phyloP scores from a whole-genome alignment of 2,113 vertebrate genomes.

The Notarius lentiginosus region DNA sequence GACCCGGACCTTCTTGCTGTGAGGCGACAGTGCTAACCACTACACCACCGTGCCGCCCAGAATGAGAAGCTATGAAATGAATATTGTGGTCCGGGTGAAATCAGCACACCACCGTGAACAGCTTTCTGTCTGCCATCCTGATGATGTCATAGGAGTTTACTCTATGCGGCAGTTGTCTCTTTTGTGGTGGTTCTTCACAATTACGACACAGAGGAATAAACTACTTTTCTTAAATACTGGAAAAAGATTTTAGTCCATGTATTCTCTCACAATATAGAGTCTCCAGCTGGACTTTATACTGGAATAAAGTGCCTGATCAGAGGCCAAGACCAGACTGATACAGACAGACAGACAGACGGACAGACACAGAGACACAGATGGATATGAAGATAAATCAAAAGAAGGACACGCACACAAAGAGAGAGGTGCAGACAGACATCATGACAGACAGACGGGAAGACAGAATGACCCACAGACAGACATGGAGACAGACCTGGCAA shows the following conservation, averaged over 20 bases:
- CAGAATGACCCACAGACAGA: background rate
- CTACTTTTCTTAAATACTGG: background rate
- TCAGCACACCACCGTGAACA: slow-evolving; percentile 27
- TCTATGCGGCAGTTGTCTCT: background rate
- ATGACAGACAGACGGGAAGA: background rate
- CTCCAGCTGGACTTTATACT: slow-evolving; percentile 26
- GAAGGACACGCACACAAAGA: background rate
- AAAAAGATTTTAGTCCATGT: slow-evolving; percentile 7
- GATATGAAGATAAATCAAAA: background rate
- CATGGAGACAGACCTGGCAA: background rate
- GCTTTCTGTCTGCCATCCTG: slow-evolving; percentile 37
- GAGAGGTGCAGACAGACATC: background rate
- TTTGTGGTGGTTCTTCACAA: background rate
- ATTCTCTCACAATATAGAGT: background rate
- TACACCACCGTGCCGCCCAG: too few relatives aligned
- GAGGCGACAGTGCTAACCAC: too few relatives aligned
- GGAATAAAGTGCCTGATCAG: background rate
- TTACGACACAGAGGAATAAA: background rate
- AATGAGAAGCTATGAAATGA: slow-evolving; percentile 26
- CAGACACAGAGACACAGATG: background rate
- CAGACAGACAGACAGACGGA: background rate
- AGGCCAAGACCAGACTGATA: background rate
- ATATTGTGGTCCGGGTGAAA: slow-evolving; percentile 23
- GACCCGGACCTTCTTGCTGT: too few relatives aligned
- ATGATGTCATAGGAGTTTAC: slow-evolving; percentile 33